Percentiles rank a stretch among this genome's conserved stretches.
These are phyloP conservation scores for Aricia agestis DNA, from an alignment of 1,140 invertebrate genomes.

Conservation along the genomic window DNA sequence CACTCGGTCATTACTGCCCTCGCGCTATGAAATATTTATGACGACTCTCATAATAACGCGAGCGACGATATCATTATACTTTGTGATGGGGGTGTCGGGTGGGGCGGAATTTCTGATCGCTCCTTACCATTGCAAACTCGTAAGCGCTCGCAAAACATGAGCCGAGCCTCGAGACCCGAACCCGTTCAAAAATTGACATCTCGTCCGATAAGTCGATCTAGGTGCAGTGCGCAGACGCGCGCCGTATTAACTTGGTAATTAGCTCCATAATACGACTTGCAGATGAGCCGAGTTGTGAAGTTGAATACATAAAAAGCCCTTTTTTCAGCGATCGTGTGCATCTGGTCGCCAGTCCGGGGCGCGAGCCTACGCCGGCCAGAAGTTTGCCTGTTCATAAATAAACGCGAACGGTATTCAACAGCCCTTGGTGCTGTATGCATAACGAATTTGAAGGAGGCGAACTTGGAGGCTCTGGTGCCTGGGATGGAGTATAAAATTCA, in stretches of 20 bases:
- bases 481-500: slow-evolving; percentile 77
- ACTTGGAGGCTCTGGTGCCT: slow-evolving; percentile 74
- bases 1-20: slow-evolving; percentile 72
- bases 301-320: slow-evolving; percentile 77
- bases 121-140: slow-evolving; percentile 77
- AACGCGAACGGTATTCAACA: slow-evolving; percentile 77
- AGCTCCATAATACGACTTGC: slow-evolving; percentile 92
- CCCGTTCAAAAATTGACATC: slow-evolving; percentile 43
- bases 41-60: slow-evolving; percentile 75
- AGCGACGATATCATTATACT: slow-evolving; percentile 77
- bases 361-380: slow-evolving; percentile 78
- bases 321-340: slow-evolving; percentile 77
- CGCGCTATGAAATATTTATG: slow-evolving; percentile 75
- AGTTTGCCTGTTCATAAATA: slow-evolving; percentile 78
- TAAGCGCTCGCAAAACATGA: slow-evolving; percentile 52
- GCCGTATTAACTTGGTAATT: slow-evolving; percentile 93
- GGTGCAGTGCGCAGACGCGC: slow-evolving; percentile 64
- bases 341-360: slow-evolving; percentile 71
- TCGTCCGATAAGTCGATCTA: slow-evolving; percentile 28
- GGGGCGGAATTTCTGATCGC: slow-evolving; percentile 76
- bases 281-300: slow-evolving; percentile 84
- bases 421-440: slow-evolving; percentile 78
- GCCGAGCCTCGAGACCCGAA: slow-evolving; percentile 39
- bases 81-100: slow-evolving; percentile 73
- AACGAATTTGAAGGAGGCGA: slow-evolving; percentile 77